Base-by-base conservation (phyloP, 2,797 vertebrate species). In the Cottoperca gobio region DNA sequence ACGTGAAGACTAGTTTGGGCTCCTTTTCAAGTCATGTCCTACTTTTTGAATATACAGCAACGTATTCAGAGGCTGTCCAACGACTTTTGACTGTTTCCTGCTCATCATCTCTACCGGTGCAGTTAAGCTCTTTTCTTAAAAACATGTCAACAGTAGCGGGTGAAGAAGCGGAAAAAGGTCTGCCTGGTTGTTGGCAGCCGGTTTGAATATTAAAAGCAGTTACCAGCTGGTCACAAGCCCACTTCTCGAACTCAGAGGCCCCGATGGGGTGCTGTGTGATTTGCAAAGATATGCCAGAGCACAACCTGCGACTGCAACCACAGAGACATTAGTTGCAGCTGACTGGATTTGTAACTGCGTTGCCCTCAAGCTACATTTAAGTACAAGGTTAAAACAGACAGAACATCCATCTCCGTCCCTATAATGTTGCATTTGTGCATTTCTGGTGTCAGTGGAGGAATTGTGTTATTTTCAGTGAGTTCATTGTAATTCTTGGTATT, bases 121-220 rank as follows among this genome's bases (percentile, higher is more conserved):
- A 78, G 74, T 45, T 70, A 75, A 67, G 59, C 33, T 70, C 33
- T 14, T 69, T 37, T 50, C 48, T 45, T 28, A 52, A 69, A 73
- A 67, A 35, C 24, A 54, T 53, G 61, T 84, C 64, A 82, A 79
- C 81, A 70, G 78, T 76, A 84, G 78, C 68, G 16, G 21, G 50
- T 24, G 57, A 67, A 70, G 21, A 48, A 76, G 65, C 2, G 53
- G 81, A 89, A 82, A 70, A 69, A 13, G 82, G 76, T 52, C 35
- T 52, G 16, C 54, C 28, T 45, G 76, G 61, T 73, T 4, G 8
- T 61, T 74, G 73, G 13, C 50, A 59, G 50, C 71, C 72, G 83
- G 73, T 79, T 76, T 53, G 57, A 64, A 73, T n/a, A 73, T 74
- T 57, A 66, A 69, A 86, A 54, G 45, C 85, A 80, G 79, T 58